Evolutionary conservation across 2,888 invertebrate genomes (phyloP), one percentile per base, ranked within the genome.

Genomic region (Lasioglossum figueresi): DNA sequence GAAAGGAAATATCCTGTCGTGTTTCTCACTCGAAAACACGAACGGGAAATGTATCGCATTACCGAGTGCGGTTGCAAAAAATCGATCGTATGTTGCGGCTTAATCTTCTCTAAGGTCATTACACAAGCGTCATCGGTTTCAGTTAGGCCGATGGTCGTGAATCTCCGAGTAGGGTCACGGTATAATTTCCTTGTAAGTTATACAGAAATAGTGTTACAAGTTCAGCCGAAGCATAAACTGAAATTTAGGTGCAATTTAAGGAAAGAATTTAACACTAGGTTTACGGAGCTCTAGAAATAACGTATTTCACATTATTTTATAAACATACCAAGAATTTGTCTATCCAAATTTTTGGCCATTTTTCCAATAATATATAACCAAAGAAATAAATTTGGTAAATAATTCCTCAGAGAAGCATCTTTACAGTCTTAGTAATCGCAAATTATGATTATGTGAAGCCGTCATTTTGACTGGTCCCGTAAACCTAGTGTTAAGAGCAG

Each of bases 21-120:
- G 40, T 43, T 40, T 14, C 70, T n/a, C n/a, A 37, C 10, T 70
- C 40, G 40, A 70, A 70, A 23, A 8, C 48, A 19, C 10, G 40
- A n/a, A n/a, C 27, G 23, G 43, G 40, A 52, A 63, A 68, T 76
- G 68, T 71, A 79, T 88, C 84, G 72, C 72, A 63, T 77, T 70
- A 76, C 43, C 68, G 68, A 48, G 27, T 59, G 79, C 70, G 78
- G 45, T 52, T 72, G 75, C 34, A 72, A 85, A 82, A 72, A 78
- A 89, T 89, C 89, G 89, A 89, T 89, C 78, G 75, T 45, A 82
- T 34, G 77, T 77, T 79, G 77, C 48, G 59, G 80, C 81, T 85
- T 89, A 88, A 80, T 88, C 89, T 82, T 40, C 66, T 72, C n/a
- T 89, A 88, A 89, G 89, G 84, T 81, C 89, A 79, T 89, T 85